phyloP scores from a whole-genome alignment of 2,888 invertebrate genomes.

The Dicycla oo region DNA sequence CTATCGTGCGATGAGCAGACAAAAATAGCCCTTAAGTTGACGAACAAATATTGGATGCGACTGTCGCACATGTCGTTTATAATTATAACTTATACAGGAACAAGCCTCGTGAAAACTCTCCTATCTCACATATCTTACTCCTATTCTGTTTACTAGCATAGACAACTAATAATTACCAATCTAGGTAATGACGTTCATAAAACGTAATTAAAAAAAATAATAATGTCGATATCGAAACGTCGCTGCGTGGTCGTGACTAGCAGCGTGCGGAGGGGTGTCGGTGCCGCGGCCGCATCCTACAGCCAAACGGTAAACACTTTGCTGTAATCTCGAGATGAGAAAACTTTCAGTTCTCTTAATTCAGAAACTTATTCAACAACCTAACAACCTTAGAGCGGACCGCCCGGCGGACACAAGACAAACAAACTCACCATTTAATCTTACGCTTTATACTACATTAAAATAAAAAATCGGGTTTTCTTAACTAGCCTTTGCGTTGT shows the following conservation, averaged over 20 bases:
- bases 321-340: slow-evolving; percentile 91
- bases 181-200: not conserved
- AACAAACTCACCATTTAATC: slow-evolving; percentile 89
- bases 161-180: not conserved
- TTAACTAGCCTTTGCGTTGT: slow-evolving; percentile 40
- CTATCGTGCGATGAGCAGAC: not conserved
- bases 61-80: not conserved
- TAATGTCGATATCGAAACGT: slow-evolving; percentile 49
- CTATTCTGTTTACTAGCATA: too few species aligned
- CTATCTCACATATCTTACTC: too few species aligned
- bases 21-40: not conserved
- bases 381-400: slow-evolving; percentile 90
- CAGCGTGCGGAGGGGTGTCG: slow-evolving; percentile 66
- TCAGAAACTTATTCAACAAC: slow-evolving; percentile 91
- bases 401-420: slow-evolving; percentile 86
- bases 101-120: too few species aligned
- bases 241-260: slow-evolving; percentile 41
- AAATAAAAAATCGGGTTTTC: slow-evolving; percentile 69
- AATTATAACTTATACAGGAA: too few species aligned
- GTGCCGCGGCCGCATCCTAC: slow-evolving; percentile 85
- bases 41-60: not conserved
- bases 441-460: slow-evolving; percentile 82
- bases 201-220: slow-evolving; percentile 22
- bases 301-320: slow-evolving; percentile 91
- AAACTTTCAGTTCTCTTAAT: slow-evolving; percentile 91